phyloP scores from a whole-genome alignment of 2,113 vertebrate genomes.

The Choloepus hoffmanni region DNA sequence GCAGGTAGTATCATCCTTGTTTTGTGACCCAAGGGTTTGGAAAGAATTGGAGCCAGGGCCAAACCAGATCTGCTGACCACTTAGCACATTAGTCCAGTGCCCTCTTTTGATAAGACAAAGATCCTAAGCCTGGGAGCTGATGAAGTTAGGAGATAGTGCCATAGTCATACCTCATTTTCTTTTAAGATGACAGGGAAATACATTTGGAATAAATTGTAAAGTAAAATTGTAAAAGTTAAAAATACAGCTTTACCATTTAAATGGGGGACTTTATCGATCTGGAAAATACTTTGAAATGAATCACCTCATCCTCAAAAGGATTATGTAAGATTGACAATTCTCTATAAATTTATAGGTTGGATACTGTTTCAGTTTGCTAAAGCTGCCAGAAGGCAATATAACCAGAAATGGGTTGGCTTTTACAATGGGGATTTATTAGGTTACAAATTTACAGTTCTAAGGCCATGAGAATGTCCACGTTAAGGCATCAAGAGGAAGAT shows the following conservation, averaged over 20 bases:
- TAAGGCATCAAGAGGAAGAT: no score
- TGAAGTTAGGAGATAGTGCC: background rate
- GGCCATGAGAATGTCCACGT: no score
- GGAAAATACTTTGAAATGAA: background rate
- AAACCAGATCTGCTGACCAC: background rate
- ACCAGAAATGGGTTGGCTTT: no score
- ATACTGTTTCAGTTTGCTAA: background rate
- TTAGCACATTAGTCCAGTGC: no score
- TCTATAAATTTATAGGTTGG: background rate
- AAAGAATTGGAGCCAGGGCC: background rate
- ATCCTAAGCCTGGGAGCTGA: no score
- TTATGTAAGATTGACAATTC: background rate
- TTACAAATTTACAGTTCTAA: no score
- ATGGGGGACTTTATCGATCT: background rate
- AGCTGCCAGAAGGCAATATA: no score
- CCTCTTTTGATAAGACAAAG: no score
- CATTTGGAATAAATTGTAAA: background rate
- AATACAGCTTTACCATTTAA: constrained; percentile 23
- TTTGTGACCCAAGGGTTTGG: background rate
- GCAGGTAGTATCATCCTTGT: background rate
- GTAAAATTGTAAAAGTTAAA: constrained; percentile 1
- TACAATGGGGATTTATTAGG: no score
- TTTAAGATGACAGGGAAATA: background rate
- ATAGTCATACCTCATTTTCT: background rate
- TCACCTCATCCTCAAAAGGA: constrained; percentile 29